Evolutionary conservation across 2,113 vertebrate species (phyloP).

Genomic region (Cyprinodon tularosa): DNA sequence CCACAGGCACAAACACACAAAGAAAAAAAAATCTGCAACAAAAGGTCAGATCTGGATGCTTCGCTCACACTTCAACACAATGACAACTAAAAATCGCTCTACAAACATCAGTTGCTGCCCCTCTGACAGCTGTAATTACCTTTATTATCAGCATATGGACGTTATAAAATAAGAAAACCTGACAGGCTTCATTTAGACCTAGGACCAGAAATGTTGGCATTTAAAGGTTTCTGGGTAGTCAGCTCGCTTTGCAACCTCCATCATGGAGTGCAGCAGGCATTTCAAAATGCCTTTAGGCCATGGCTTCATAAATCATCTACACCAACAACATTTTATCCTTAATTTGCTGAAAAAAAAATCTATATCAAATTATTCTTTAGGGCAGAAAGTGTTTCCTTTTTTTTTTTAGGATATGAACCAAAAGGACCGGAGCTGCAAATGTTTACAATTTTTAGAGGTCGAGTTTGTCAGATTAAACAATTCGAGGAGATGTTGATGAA

Average conservation of each 20-base stretch:
- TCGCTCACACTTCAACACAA: constrained; percentile 19
- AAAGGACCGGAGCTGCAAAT: constrained; percentile 10
- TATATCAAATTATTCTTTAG: not conserved
- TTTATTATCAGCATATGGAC: constrained; percentile 29
- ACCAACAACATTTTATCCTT: not conserved
- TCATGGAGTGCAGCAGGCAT: constrained; percentile 2
- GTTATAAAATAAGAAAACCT: constrained; percentile 14
- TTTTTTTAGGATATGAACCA: not conserved
- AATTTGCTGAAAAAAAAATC: not conserved
- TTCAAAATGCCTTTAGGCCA: constrained; percentile 18
- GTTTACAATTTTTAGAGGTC: constrained; percentile 9
- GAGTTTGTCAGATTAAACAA: constrained; percentile 11
- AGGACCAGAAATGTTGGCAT: constrained; percentile 24
- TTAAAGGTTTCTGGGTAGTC: constrained; percentile 7
- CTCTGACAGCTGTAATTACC: constrained; percentile 27
- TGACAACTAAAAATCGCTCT: constrained; percentile 34
- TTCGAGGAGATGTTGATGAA: constrained; percentile 10
- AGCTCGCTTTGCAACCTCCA: constrained; percentile 1
- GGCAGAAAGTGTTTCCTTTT: not conserved
- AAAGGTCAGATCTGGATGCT: constrained; percentile 42
- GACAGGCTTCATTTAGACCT: constrained; percentile 56
- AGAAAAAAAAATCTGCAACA: constrained; percentile 16
- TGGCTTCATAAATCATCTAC: not conserved
- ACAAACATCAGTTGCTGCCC: constrained; percentile 21
- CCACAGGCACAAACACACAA: constrained; percentile 26